Evolutionary conservation across 1,140 invertebrate genomes (phyloP), one percentile per base, ranked within the genome.

Genomic region (Melipona quadrifasciata): DNA sequence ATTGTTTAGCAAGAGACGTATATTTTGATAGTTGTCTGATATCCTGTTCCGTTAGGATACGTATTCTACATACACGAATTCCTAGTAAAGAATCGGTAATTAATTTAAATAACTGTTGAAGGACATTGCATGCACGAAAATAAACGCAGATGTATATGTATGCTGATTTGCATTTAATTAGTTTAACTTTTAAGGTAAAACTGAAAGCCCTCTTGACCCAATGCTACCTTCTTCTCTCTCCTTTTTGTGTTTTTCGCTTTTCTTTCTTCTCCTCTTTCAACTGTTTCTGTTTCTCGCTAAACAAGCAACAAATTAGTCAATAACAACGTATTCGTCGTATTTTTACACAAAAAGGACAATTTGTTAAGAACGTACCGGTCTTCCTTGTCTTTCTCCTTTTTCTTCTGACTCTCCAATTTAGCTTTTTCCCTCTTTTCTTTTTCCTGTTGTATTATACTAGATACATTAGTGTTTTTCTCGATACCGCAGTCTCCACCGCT

Each of bases 381-480:
- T 90, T 98, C 97, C 94, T 97, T 98, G 89, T 98, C 98, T 91
- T 98, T 98, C 90, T 98, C 97, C 90, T 98, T 98, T 88, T 98
- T 98, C 86, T 96, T 97, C 84, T 97, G 96, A 89, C 97, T 97
- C 47, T 98, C 97, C 24, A 96, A 91, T 89, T 97, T 97, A 6
- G 97, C 96, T 90, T 97, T 96, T 91, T 98, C 97, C 65, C 97
- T 95, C 84, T 97, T 96, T 88, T 97, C 97, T 90, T 96, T 96
- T 83, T 97, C 97, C 70, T 97, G 96, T 70, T 97, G 96, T 78
- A 96, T 93, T 19, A 98, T 97, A 90, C 96, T 96, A 55, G 96
- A 94, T 16, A 95, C 96, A 95, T 98, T 98, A 21, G 97, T 97
- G 91, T 98, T 98, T 90, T 96, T 97, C 68, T 96, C 96, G 57